Evolutionary conservation across 2,113 vertebrate genomes (phyloP).

Genomic region (Lasiurus cinereus): DNA sequence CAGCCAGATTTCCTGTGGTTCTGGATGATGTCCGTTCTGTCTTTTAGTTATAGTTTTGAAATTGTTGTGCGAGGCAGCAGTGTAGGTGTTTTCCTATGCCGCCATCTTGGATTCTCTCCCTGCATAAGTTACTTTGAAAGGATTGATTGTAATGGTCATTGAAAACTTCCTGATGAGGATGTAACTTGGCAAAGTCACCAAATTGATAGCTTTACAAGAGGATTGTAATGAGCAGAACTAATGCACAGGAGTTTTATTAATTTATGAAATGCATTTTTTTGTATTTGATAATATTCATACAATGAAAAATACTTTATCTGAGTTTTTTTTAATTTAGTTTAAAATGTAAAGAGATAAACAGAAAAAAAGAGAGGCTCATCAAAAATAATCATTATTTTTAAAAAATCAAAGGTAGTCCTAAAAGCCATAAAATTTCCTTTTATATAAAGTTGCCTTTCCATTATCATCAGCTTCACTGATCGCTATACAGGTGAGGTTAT

Average conservation of each 20-base stretch:
- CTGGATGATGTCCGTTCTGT: too few relatives aligned
- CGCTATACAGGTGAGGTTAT: conserved; percentile 74
- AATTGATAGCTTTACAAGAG: conserved; percentile 52
- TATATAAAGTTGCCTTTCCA: conserved; percentile 62
- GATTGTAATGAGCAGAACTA: conserved; percentile 55
- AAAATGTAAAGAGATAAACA: background rate
- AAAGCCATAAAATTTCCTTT: conserved; percentile 42
- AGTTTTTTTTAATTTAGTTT: conserved; percentile 65
- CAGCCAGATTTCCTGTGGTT: too few relatives aligned
- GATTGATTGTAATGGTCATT: conserved; percentile 53
- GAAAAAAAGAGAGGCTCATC: background rate
- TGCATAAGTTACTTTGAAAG: conserved; percentile 61
- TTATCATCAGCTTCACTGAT: conserved; percentile 79
- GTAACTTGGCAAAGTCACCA: conserved; percentile 47
- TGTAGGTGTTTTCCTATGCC: too few relatives aligned
- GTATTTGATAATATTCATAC: background rate
- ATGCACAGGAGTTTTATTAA: conserved; percentile 31
- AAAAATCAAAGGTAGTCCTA: conserved; percentile 34
- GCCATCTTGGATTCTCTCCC: too few relatives aligned
- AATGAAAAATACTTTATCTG: conserved; percentile 44
- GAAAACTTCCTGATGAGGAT: conserved; percentile 39
- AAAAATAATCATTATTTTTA: conserved; percentile 14
- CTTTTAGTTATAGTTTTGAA: too few relatives aligned
- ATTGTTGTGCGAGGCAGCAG: too few relatives aligned
- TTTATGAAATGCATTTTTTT: conserved; percentile 29